Evolutionary conservation across 2,888 invertebrate genomes (phyloP).

Genomic region (Dryobotodes eremita): DNA sequence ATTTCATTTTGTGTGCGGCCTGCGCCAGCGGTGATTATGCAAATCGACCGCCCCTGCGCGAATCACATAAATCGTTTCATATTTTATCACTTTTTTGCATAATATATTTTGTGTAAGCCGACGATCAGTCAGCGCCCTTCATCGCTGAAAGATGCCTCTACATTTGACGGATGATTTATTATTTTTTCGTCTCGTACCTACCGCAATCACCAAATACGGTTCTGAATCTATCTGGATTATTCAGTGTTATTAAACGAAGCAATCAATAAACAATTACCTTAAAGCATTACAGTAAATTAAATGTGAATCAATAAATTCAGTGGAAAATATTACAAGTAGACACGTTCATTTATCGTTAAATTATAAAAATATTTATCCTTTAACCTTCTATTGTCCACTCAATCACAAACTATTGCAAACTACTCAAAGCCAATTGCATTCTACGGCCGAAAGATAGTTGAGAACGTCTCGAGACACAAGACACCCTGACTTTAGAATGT

Average conservation of each 20-base stretch:
- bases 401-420: conserved; percentile 14
- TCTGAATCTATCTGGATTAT: conserved; percentile 43
- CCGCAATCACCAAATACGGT: conserved; percentile 62
- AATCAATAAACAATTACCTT: conserved; percentile 7
- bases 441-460: neutral
- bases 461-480: conserved; percentile 6
- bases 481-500: neutral
- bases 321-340: neutral
- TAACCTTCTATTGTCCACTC: too few species aligned
- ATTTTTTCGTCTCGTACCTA: conserved; percentile 64
- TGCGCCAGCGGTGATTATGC: conserved; percentile 84
- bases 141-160: conserved; percentile 73
- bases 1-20: conserved; percentile 82
- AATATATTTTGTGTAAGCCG: conserved; percentile 83
- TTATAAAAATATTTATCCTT: neutral
- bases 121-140: conserved; percentile 82
- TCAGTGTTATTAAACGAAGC: conserved; percentile 27
- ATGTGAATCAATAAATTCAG: neutral
- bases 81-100: conserved; percentile 86
- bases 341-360: neutral
- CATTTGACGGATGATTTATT: conserved; percentile 80
- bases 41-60: conserved; percentile 81
- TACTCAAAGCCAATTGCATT: conserved; percentile 1
- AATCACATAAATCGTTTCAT: conserved; percentile 87
- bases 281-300: neutral